Base-by-base conservation (phyloP, 2,888 invertebrate species). In the Sesia apiformis region DNA sequence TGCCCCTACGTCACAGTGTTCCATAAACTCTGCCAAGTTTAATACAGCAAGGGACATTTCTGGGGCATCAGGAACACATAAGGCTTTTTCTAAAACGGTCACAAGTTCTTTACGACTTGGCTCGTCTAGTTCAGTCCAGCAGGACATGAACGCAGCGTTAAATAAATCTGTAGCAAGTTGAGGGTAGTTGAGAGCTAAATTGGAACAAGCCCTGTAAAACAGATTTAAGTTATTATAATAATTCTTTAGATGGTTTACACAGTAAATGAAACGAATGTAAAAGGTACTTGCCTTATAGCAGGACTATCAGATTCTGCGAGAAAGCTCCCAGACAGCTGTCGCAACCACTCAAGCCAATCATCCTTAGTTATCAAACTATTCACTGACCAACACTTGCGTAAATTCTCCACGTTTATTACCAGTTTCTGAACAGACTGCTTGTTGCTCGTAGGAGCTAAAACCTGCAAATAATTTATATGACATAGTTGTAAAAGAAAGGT, bases 21-120 rank as follows among this genome's bases (percentile, higher is more conserved):
- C 99, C 96, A 99, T 97, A 72, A 99, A 99, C 78, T 99, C 99
- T 0, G 98, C 98, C 60, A 99, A 88, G 86, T 99, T 99, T 7
- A 99, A 90, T 58, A 99, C 95, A 0, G 97, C 96, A 66, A 98
- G 96, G 0, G 98, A 97, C 39, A 98, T 94, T 80, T 99, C 98
- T 0, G 98, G 97, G 55, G 97, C 93, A 74, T 98, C 98, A 3
- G 97, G 96, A 0, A 97, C 96, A 60, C 93, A 93, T 7, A 99
- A 86, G 0, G 98, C 98, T 69, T 95, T 93, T 67, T 97, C 95
- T 39, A 99, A 83, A 41, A 96, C 95, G 42, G 92, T 88, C 3
- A 98, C 96, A 4, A 99, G 87, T 67, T 98, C 97, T 58, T 94
- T 92, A 59, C 97, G 96, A 58, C 96, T 93, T 0, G 91, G 90